Conservation (phyloP, 2,888 invertebrate species). For the Trisateles emortualis region DNA sequence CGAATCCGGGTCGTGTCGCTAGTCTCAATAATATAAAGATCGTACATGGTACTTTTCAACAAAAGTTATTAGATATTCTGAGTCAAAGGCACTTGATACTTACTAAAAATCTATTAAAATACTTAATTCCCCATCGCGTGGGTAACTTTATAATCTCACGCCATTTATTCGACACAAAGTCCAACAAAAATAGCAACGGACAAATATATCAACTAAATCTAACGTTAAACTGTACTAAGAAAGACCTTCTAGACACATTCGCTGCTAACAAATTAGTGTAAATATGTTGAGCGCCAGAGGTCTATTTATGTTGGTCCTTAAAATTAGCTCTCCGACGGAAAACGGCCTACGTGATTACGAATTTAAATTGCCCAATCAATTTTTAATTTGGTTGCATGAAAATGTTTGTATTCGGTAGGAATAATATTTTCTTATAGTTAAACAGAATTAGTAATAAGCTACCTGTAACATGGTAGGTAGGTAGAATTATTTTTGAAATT, state of each 20-base stretch:
- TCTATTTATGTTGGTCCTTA: constrained; percentile 55
- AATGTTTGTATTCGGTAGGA: constrained; percentile 37
- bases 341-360: constrained; percentile 73
- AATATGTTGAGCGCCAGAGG: constrained; percentile 30
- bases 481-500: neutral
- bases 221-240: constrained; percentile 21
- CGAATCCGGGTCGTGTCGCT: too few species aligned
- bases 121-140: constrained; percentile 26
- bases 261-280: constrained; percentile 15
- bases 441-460: neutral
- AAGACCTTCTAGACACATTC: constrained; percentile 29
- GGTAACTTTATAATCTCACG: constrained; percentile 25
- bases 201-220: constrained; percentile 38
- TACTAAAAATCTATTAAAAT: constrained; percentile 27
- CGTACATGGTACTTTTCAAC: neutral
- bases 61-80: neutral
- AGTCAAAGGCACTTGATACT: constrained; percentile 7
- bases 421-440: constrained; percentile 9
- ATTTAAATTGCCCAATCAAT: constrained; percentile 81
- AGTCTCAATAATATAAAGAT: too few species aligned
- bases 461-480: neutral
- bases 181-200: constrained; percentile 36
- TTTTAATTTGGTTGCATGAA: constrained; percentile 73
- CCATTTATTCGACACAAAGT: constrained; percentile 30
- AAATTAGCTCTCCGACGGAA: constrained; percentile 63